phyloP scores from a whole-genome alignment of 2,797 vertebrate species.

The Smutsia temminckii region DNA sequence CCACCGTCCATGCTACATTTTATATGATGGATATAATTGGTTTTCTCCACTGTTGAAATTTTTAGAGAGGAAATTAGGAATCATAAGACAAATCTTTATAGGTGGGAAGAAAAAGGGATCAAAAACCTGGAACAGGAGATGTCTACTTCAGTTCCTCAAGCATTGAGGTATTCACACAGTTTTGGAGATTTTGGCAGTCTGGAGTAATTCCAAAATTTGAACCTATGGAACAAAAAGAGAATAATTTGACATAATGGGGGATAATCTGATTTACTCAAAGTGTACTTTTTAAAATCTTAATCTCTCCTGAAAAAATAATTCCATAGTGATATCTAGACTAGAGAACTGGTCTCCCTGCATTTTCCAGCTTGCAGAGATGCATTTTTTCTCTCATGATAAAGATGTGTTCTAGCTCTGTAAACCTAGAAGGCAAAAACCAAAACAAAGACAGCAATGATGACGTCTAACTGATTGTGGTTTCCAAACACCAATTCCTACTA shows the following conservation, averaged over 20 bases:
- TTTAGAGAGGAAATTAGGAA: not conserved
- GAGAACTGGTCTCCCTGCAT: not conserved
- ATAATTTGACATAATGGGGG: not conserved
- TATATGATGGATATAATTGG: not conserved
- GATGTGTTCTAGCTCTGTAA: not conserved
- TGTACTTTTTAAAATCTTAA: not conserved
- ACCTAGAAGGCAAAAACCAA: not conserved
- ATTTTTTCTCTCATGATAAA: not conserved
- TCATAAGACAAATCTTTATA: not conserved
- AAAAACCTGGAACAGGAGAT: not conserved
- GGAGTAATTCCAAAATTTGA: not conserved
- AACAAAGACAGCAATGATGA: not conserved
- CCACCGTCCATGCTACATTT: too few species aligned
- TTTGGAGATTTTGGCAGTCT: not conserved
- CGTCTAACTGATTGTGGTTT: not conserved
- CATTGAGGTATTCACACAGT: not conserved
- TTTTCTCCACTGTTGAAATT: not conserved
- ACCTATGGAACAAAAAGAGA: not conserved
- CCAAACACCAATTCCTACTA: not conserved
- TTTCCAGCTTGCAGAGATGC: not conserved
- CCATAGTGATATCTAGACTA: not conserved
- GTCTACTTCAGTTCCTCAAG: not conserved
- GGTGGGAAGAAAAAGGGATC: not conserved
- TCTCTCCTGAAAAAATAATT: not conserved
- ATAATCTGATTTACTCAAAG: not conserved